Base-by-base conservation (phyloP, 2,113 vertebrate species). In the Eonycteris spelaea region DNA sequence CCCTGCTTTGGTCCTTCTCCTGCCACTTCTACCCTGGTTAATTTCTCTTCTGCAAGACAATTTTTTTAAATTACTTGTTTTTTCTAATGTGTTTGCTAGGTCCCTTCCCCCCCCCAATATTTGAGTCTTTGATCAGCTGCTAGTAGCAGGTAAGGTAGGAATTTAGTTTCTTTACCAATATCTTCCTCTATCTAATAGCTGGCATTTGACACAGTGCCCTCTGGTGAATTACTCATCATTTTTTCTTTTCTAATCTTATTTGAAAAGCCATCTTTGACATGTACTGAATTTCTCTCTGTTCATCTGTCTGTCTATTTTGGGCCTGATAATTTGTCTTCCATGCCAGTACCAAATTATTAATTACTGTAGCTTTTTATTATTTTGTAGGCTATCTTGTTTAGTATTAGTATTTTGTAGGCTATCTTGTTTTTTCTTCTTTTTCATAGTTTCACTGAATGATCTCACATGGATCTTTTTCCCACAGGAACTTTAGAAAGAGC, bases 61-160 rank as follows among this genome's bases (percentile, higher is more conserved):
- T 92, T 86, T 53, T 0, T 1, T 73, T 38, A 84, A 90, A 63
- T 79, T 43, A 67, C 4, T 11, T 8, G 10, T 59, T 82, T 96
- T 6, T 93, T 87, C 35, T 93, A 57, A 85, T 88, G 35, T 33
- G 38, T 74, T 73, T 86, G 70, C 40, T 18, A 78, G 65, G 51
- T 71, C 79, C 6, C n/a, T n/a, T n/a, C n/a, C n/a, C n/a, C n/a
- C n/a, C n/a, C n/a, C n/a, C n/a, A n/a, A n/a, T 9, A 73, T 45
- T 89, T 92, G 24, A 71, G 14, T 70, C 51, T 95, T 97, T 92
- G 61, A 73, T 83, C 19, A 70, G 33, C 43, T 93, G 18, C 38
- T 82, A 30, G 10, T 87, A 74, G 40, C 21, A n/a, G 9, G 12
- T 80, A 75, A 77, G 6, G 28, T 33, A 87, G 71, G 86, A 97